phyloP scores from a whole-genome alignment of 2,888 invertebrate species.

The Melolontha melolontha region DNA sequence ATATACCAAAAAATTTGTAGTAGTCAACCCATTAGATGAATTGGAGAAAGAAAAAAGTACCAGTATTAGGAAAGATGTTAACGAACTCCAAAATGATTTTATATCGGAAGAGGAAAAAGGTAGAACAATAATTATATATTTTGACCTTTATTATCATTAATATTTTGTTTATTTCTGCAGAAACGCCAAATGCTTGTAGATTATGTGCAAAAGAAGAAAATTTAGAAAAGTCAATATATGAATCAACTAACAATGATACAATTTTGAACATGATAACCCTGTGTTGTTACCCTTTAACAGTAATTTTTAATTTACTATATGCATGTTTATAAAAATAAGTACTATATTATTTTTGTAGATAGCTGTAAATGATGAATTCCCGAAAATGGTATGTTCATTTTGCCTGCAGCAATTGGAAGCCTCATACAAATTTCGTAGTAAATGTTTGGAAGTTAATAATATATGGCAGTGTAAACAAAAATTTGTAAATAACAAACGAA shows the following conservation, averaged over 20 bases:
- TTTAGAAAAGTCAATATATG: slow-evolving; percentile 33
- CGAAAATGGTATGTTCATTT: slow-evolving; percentile 56
- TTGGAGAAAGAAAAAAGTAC: slow-evolving; percentile 31
- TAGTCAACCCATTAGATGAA: slow-evolving; percentile 21
- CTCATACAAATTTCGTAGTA: slow-evolving; percentile 56
- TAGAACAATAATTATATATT: not conserved
- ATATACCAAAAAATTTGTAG: slow-evolving; percentile 23
- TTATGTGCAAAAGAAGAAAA: slow-evolving; percentile 25
- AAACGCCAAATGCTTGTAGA: slow-evolving; percentile 30
- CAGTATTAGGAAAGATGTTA: slow-evolving; percentile 5
- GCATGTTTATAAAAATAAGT: slow-evolving; percentile 1
- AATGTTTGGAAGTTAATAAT: slow-evolving; percentile 50
- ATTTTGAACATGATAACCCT: slow-evolving; percentile 50
- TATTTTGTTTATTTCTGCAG: not conserved
- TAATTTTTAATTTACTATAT: slow-evolving; percentile 39
- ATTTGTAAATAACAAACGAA: not conserved
- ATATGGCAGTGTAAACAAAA: slow-evolving; percentile 27
- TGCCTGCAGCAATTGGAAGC: slow-evolving; percentile 54
- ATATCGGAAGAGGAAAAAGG: not conserved
- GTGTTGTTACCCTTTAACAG: slow-evolving; percentile 53
- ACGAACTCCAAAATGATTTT: not conserved
- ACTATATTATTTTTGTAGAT: slow-evolving; percentile 22
- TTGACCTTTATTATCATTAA: not conserved
- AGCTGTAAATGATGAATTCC: slow-evolving; percentile 52
- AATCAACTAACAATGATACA: slow-evolving; percentile 28